Percentiles rank a stretch among this genome's conserved stretches.
Evolutionary conservation across 1,140 invertebrate genomes (phyloP).

Genomic region (Drosophila sp.): DNA sequence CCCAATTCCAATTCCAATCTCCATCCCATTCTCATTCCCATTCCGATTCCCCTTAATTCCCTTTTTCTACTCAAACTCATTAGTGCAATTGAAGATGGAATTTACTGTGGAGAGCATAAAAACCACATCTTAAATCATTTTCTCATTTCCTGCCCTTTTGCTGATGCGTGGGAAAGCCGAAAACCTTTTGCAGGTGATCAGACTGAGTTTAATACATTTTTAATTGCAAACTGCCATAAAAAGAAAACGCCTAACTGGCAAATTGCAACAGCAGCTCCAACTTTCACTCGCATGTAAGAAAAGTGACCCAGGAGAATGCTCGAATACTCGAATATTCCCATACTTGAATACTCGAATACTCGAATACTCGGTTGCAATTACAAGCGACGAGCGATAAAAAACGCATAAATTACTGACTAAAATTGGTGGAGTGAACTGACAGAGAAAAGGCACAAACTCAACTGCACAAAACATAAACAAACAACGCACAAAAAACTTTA

Average conservation of each 20-base stretch:
- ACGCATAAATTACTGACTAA: constrained; percentile 72
- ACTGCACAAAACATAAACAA: constrained; percentile 37
- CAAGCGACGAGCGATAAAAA: constrained; percentile 53
- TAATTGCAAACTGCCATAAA: constrained; percentile 57
- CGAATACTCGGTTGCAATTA: constrained; percentile 55
- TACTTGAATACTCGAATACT: constrained; percentile 19
- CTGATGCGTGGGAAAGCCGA: constrained; percentile 65
- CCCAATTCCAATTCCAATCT: not conserved
- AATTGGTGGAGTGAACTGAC: constrained; percentile 48
- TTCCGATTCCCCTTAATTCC: not conserved
- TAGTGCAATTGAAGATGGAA: constrained; percentile 49
- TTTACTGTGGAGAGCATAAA: constrained; percentile 13
- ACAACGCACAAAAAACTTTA: constrained; percentile 47
- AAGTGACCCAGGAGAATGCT: constrained; percentile 61
- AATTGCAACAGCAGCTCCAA: constrained; percentile 40
- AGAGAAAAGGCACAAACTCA: constrained; percentile 12
- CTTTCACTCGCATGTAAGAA: constrained; percentile 66
- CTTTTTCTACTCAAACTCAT: constrained; percentile 28
- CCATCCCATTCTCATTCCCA: no score
- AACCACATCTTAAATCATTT: constrained; percentile 31
- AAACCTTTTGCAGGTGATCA: constrained; percentile 18
- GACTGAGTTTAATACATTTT: constrained; percentile 66
- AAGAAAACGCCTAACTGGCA: constrained; percentile 17
- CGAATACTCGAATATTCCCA: constrained; percentile 27
- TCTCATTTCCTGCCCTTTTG: constrained; percentile 44